A percentile compares a stretch with the other conserved stretches of the same genome.
Evolutionary conservation across 2,888 invertebrate genomes (phyloP).

Genomic region (Alitta virens): DNA sequence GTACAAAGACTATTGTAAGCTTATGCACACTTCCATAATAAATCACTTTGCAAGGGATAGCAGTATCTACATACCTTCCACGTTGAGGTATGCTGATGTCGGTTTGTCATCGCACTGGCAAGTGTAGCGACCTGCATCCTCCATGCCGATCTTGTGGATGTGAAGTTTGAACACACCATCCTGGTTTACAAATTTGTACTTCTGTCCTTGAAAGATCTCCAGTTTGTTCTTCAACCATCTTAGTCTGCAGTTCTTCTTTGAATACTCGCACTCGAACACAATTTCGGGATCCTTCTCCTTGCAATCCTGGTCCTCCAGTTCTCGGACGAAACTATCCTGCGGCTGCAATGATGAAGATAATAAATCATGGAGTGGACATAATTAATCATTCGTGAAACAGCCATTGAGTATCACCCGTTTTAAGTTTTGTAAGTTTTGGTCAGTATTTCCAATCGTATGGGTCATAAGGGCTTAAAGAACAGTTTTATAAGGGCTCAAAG

Average conservation of each 20-base stretch:
- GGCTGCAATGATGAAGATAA: conserved; percentile 23
- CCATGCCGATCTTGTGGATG: conserved; percentile 86
- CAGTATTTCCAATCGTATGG: no score
- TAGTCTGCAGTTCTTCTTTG: conserved; percentile 77
- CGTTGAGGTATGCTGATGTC: conserved; percentile 87
- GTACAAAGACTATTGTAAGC: no score
- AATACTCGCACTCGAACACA: conserved; percentile 89
- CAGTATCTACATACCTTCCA: conserved; percentile 78
- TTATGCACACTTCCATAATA: no score
- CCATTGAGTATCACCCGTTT: no score
- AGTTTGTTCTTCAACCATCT: conserved; percentile 63
- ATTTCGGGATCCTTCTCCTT: conserved; percentile 96
- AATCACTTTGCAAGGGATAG: no score
- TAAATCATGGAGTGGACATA: no score
- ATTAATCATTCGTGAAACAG: no score
- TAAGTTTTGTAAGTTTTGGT: no score
- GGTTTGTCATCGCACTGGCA: conserved; percentile 89
- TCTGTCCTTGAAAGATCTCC: conserved; percentile 94
- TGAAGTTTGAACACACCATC: conserved; percentile 87
- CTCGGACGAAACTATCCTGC: conserved; percentile 74
- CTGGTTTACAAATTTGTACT: conserved; percentile 90
- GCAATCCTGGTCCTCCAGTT: conserved; percentile 90
- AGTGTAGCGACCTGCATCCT: conserved; percentile 95
- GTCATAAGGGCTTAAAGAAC: no score
- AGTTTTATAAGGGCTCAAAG: no score